Conservation (phyloP, 2,888 invertebrate genomes). For the Zele albiditarsus region DNA sequence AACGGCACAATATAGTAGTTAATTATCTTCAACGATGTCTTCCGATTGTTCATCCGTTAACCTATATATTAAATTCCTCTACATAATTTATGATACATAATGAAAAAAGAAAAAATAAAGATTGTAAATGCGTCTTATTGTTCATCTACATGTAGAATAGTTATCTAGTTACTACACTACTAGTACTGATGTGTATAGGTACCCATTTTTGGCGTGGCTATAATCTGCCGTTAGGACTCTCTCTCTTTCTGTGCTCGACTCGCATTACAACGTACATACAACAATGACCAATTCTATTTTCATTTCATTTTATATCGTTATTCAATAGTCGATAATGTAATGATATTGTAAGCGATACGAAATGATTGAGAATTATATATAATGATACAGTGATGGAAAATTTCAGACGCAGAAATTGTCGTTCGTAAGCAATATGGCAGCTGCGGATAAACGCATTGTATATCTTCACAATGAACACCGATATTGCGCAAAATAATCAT, state of each 20-base stretch:
- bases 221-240: conserved; percentile 36
- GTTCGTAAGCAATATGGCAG: conserved; percentile 39
- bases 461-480: not conserved
- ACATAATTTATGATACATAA: conserved; percentile 3
- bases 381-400: not conserved
- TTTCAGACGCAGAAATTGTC: conserved; percentile 1
- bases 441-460: conserved; percentile 18
- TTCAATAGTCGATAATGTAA: not conserved
- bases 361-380: not conserved
- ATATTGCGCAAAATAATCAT: not conserved
- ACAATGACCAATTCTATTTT: conserved; percentile 8
- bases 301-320: not conserved
- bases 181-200: conserved; percentile 26
- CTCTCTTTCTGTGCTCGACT: conserved; percentile 21
- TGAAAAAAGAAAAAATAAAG: not conserved
- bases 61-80: conserved; percentile 28
- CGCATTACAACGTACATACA: conserved; percentile 34
- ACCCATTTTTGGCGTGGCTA: conserved; percentile 43
- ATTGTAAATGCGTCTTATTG: not conserved
- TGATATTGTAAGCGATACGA: not conserved
- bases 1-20: conserved; percentile 32
- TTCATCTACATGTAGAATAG: conserved; percentile 12
- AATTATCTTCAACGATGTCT: conserved; percentile 37
- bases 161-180: conserved; percentile 37
- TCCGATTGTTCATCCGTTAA: conserved; percentile 39